Percentiles rank a stretch among this genome's conserved stretches.
These are phyloP conservation scores for Diabrotica undecimpunctata DNA, from an alignment of 1,140 invertebrate genomes.

Conservation along the genomic window DNA sequence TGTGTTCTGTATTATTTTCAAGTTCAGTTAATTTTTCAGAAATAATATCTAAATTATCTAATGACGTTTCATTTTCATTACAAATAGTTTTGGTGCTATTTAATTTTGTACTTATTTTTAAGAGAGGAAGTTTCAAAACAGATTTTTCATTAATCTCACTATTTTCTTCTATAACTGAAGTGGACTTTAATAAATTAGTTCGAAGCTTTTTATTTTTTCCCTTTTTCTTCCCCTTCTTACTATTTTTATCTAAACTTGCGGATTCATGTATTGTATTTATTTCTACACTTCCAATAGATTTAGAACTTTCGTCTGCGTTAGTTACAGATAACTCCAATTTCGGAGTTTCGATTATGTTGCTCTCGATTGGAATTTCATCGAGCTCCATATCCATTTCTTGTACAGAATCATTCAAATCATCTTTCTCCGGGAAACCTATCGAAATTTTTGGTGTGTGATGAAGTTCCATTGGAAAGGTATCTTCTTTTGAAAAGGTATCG, in stretches of 20 bases:
- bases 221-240: too few relatives aligned
- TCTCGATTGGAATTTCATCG: conserved; percentile 28
- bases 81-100: neutral
- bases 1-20: neutral
- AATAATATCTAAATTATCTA: neutral
- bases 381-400: conserved; percentile 36
- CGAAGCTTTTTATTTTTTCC: too few relatives aligned
- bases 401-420: conserved; percentile 25
- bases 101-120: neutral
- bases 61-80: neutral
- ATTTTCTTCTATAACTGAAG: neutral
- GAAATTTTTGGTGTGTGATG: neutral
- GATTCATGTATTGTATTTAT: too few relatives aligned
- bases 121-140: neutral
- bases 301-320: too few relatives aligned
- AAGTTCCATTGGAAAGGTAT: conserved; percentile 7
- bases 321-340: conserved; percentile 1
- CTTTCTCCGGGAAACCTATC: neutral
- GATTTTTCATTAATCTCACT: too few relatives aligned
- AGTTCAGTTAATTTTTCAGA: neutral
- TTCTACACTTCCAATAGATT: too few relatives aligned
- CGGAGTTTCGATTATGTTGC: conserved; percentile 26
- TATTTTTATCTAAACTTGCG: too few relatives aligned
- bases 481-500: conserved; percentile 14
- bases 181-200: too few relatives aligned